Conservation (phyloP, 2,113 vertebrate species). For the Rhinolophus sinicus region DNA sequence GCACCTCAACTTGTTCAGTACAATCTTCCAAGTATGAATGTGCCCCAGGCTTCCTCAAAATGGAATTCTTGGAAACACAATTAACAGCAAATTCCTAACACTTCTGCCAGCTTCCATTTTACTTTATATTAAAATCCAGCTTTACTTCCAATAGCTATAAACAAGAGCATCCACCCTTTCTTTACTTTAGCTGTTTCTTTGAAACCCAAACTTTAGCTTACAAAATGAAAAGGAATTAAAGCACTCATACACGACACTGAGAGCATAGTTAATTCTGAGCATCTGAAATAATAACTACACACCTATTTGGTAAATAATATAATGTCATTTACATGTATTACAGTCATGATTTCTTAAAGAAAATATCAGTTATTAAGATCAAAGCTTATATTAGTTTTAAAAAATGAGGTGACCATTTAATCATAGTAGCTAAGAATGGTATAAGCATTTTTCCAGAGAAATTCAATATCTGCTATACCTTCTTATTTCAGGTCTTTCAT, state of each 20-base stretch:
- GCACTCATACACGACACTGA: background rate
- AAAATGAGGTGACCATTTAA: background rate
- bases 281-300: background rate
- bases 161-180: background rate
- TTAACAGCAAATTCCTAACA: slow-evolving; percentile 3
- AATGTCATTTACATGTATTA: background rate
- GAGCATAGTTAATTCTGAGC: background rate
- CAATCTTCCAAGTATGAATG: background rate
- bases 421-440: background rate
- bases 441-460: background rate
- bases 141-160: background rate
- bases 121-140: slow-evolving; percentile 1
- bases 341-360: background rate
- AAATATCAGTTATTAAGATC: background rate
- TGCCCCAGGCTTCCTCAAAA: background rate
- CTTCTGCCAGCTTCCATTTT: background rate
- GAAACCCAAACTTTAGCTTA: background rate
- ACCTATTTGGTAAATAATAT: background rate
- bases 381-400: background rate
- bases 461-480: background rate
- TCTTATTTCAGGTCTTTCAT: background rate
- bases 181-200: background rate
- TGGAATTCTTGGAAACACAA: slow-evolving; percentile 39
- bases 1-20: background rate
- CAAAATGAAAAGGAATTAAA: slow-evolving; percentile 11